These are phyloP conservation scores for Ernsta delagoae DNA, from an alignment of 2,888 invertebrate species.

Conservation along the genomic window DNA sequence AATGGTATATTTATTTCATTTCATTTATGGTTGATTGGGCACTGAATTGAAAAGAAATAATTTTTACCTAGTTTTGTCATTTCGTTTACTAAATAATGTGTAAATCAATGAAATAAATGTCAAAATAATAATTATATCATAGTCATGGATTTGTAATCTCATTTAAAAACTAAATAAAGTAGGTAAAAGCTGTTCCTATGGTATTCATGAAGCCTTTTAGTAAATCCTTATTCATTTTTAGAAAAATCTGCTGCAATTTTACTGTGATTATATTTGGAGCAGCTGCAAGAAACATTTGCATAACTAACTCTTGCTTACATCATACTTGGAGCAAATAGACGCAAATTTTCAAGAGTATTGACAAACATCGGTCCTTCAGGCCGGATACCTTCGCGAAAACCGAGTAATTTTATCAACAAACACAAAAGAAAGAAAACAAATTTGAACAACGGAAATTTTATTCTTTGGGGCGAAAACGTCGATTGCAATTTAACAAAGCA, in stretches of 20 bases:
- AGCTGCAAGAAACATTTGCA: slow-evolving; percentile 4
- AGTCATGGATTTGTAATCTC: too few species aligned
- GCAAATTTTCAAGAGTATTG: slow-evolving; percentile 9
- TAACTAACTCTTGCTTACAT: slow-evolving; percentile 5
- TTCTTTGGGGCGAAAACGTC: slow-evolving; percentile 28
- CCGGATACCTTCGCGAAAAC: slow-evolving; percentile 23
- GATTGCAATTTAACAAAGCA: slow-evolving; percentile 34
- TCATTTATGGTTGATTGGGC: too few species aligned
- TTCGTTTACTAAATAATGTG: too few species aligned
- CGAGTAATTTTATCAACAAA: slow-evolving; percentile 32
- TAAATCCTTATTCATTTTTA: slow-evolving; percentile 7
- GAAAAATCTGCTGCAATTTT: not conserved
- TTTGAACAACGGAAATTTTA: slow-evolving; percentile 29
- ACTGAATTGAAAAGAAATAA: too few species aligned
- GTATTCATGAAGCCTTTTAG: slow-evolving; percentile 1
- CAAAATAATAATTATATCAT: too few species aligned
- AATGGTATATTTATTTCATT: too few species aligned
- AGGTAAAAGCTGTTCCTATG: not conserved
- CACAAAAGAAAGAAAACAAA: slow-evolving; percentile 30
- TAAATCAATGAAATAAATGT: too few species aligned
- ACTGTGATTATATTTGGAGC: slow-evolving; percentile 6
- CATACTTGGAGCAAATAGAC: slow-evolving; percentile 1
- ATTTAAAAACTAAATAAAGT: too few species aligned
- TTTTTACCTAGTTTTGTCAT: too few species aligned
- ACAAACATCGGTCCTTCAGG: slow-evolving; percentile 18